Evolutionary conservation across 2,888 invertebrate genomes (phyloP), one percentile per base, ranked within the genome.

Genomic region (Cosmia trapezina): DNA sequence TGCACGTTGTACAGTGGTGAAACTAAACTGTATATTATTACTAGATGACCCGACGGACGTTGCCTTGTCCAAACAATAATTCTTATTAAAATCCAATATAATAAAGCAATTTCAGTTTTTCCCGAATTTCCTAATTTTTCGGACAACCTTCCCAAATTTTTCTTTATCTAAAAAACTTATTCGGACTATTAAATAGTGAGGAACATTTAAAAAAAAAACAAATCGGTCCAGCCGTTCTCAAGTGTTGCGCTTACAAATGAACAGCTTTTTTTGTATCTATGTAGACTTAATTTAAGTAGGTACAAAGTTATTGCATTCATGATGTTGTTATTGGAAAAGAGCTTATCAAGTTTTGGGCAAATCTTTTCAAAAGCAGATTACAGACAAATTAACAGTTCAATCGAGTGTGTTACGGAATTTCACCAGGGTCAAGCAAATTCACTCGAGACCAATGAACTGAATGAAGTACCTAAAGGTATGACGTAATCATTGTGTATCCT

Each of bases 391-490:
- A n/a, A n/a, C n/a, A 17, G n/a, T 33, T 65, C 22, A 41, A 7
- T 41, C 14, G 41, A 51, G 28, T 41, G 14, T 7, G 37, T 37
- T 17, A 41, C 70, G 19, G 6, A 22, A 22, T 28, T 56, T 41
- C 45, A 54, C 19, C 4, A 7, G 9, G 9, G 6, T 11, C 17
- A 28, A n/a, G 17, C 9, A 22, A n/a, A 43, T 57, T 33, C n/a
- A 59, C 22, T 33, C 14, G 14, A 22, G 5, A 22, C 19, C 51
- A 72, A 37, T 72, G 62, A 62, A n/a, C 51, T 53, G 14, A 37
- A 49, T 67, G 14, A 47, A 61, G 17, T 2, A 28, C 28, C 28
- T 41, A 56, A 64, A 33, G 14, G n/a, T n/a, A 41, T 60, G n/a
- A n/a, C 5, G 28, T 41, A 28, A 62, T 14, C 47, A 33, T 12